A percentile compares a stretch with the other conserved stretches of the same genome.
phyloP scores from a whole-genome alignment of 2,888 invertebrate species.

The Xanthorhoe designata region DNA sequence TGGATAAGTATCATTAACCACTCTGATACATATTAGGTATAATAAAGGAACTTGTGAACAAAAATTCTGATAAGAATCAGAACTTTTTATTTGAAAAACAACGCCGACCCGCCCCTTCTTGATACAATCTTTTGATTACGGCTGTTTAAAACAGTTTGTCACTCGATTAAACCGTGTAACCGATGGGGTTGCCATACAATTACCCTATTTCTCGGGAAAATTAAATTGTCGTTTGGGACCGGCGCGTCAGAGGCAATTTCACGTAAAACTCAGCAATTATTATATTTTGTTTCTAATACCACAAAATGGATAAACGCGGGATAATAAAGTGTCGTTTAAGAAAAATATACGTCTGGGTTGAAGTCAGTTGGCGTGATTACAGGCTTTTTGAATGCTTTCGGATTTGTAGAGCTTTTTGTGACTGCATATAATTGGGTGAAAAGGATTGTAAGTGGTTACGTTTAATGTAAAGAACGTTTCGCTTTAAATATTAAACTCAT shows the following conservation, averaged over 20 bases:
- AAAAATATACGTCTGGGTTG: constrained; percentile 74
- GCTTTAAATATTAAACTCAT: constrained; percentile 23
- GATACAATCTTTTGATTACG: constrained; percentile 61
- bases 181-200: constrained; percentile 74
- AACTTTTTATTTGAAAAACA: constrained; percentile 39
- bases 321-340: constrained; percentile 85
- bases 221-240: constrained; percentile 76
- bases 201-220: constrained; percentile 72
- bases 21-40: no score
- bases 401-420: constrained; percentile 44
- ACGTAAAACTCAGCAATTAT: constrained; percentile 65
- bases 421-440: constrained; percentile 35
- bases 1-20: no score
- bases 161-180: constrained; percentile 78
- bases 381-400: constrained; percentile 56
- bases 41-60: constrained; percentile 28
- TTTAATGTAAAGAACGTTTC: constrained; percentile 15
- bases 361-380: constrained; percentile 61
- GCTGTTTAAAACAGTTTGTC: constrained; percentile 80
- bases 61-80: constrained; percentile 29
- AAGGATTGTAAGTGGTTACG: constrained; percentile 32
- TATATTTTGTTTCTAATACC: constrained; percentile 76
- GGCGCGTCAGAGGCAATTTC: constrained; percentile 74
- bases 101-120: constrained; percentile 50
- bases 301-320: constrained; percentile 76